phyloP scores from a whole-genome alignment of 2,797 vertebrate species.

The Loriculus beryllinus region DNA sequence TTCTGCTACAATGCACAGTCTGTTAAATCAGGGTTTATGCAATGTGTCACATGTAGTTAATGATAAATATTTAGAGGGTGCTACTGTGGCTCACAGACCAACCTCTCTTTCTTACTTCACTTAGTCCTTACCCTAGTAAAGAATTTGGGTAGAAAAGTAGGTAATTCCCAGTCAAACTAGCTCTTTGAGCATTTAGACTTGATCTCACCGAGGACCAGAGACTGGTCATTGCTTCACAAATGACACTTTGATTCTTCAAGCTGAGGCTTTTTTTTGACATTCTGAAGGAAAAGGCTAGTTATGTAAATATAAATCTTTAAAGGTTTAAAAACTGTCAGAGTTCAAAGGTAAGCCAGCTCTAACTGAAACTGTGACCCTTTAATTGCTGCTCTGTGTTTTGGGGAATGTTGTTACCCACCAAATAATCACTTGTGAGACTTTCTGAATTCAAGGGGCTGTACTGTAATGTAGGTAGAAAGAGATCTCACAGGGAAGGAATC shows the following conservation, averaged over 20 bases:
- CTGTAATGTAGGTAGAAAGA: slow-evolving; percentile 18
- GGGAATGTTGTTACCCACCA: not conserved
- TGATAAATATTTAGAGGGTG: not conserved
- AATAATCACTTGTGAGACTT: not conserved
- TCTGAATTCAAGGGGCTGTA: not conserved
- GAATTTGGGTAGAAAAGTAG: not conserved
- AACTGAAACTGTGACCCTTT: not conserved
- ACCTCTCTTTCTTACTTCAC: not conserved
- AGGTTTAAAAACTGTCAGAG: not conserved
- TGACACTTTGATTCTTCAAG: not conserved
- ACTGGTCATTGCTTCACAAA: not conserved
- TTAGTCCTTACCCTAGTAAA: not conserved
- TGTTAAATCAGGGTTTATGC: not conserved
- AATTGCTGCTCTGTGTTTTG: not conserved
- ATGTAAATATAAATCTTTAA: not conserved
- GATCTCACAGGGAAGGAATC: slow-evolving; percentile 50
- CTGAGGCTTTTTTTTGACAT: not conserved
- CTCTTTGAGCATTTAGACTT: not conserved
- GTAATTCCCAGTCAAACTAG: not conserved
- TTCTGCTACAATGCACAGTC: not conserved
- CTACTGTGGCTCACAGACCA: not conserved
- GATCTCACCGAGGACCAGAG: not conserved
- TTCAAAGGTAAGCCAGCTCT: not conserved
- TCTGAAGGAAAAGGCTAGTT: not conserved
- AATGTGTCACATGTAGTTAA: not conserved